Conservation (phyloP, 1,140 invertebrate genomes). For the Drosophila bocki region DNA sequence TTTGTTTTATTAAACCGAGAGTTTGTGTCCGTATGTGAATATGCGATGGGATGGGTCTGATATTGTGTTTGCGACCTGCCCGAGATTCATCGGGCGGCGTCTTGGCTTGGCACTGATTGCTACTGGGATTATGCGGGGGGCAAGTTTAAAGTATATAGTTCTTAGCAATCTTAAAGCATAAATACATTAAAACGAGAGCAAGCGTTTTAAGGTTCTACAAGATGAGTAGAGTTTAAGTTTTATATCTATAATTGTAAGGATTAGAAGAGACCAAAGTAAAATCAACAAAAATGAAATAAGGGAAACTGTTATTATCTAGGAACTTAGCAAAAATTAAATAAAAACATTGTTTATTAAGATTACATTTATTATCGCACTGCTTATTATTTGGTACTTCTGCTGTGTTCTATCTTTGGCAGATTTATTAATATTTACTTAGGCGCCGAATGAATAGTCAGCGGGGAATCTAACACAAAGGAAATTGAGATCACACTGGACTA, state of each 20-base stretch:
- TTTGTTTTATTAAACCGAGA: slow-evolving; percentile 80
- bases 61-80: slow-evolving; percentile 24
- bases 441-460: neutral
- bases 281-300: neutral
- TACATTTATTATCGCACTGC: slow-evolving; percentile 1
- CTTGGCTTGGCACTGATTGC: slow-evolving; percentile 29
- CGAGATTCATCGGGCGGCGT: slow-evolving; percentile 41
- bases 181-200: neutral
- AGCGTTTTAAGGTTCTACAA: too few species aligned
- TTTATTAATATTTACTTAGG: slow-evolving; percentile 29
- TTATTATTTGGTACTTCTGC: neutral
- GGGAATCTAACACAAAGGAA: slow-evolving; percentile 10
- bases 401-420: neutral
- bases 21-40: slow-evolving; percentile 50
- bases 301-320: neutral
- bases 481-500: neutral
- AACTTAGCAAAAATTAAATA: neutral
- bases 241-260: too few species aligned
- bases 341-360: neutral
- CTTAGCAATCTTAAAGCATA: neutral
- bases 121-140: slow-evolving; percentile 35
- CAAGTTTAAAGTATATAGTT: slow-evolving; percentile 39
- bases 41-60: slow-evolving; percentile 21
- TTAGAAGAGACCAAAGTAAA: neutral
- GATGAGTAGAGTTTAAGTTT: neutral